Evolutionary conservation across 1,140 invertebrate genomes (phyloP), one percentile per base, ranked within the genome.

Genomic region (Teleopsis dalmanni): DNA sequence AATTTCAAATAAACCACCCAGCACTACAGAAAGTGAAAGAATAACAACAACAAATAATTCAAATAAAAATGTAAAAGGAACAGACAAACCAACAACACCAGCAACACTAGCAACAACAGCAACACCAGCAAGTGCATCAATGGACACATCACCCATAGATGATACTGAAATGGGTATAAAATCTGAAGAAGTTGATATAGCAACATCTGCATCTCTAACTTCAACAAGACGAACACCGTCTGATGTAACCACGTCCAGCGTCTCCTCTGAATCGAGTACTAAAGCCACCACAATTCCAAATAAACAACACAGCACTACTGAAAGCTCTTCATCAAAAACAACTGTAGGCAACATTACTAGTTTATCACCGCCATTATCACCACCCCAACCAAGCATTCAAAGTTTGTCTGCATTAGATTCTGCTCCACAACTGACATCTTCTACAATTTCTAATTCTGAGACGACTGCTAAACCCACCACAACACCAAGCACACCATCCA

Each of bases 401-500:
- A 2, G 22, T 11, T 13, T 31, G 4, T 16, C 27, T 25, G n/a
- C n/a, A 10, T 23, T 31, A 1, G 27, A 19, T 11, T 42, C 18
- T 14, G 25, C 13, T 3, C 14, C 40, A 14, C 16, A 29, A 19
- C n/a, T 21, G 36, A 46, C 42, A 11, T 23, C 41, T 19, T 18
- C 27, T 4, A 44, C 26, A 21, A 31, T 22, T 25, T 22, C 46
- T n/a, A 27, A 37, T 19, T 14, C 33, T 11, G 25, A 13, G 9
- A 35, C 18, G 1, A 42, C 29, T 4, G 38, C 50, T 6, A 2
- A 44, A 1, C 33, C 45, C 23, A 42, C 48, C 9, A 44, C 54
- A 11, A n/a, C 43, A 19, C 33, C 45, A 18, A 50, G 16, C 16
- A 35, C 34, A 35, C 34, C 16, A 7, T 35, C 34, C 34, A 9